Conservation (phyloP, 1,140 invertebrate species). For the Lineus longissimus region DNA sequence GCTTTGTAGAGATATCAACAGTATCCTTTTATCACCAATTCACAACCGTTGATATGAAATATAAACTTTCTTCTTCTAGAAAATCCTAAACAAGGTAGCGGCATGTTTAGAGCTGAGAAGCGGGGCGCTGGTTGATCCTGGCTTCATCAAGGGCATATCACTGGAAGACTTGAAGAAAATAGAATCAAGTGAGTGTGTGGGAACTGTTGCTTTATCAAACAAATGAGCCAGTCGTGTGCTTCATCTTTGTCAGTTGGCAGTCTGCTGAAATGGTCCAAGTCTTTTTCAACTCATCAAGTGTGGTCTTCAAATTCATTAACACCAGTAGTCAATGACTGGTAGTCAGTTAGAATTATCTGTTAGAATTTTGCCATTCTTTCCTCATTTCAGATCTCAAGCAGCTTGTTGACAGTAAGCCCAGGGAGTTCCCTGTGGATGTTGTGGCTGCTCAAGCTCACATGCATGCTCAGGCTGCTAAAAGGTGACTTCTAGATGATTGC, state of each 20-base stretch:
- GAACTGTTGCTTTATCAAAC: background rate
- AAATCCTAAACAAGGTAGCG: slow-evolving; percentile 5
- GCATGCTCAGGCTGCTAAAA: slow-evolving; percentile 21
- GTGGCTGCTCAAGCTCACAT: slow-evolving; percentile 26
- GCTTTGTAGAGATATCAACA: too few species aligned
- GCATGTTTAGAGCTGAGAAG: slow-evolving; percentile 33
- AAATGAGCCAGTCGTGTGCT: too few species aligned
- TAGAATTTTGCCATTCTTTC: background rate
- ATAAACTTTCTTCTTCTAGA: too few species aligned
- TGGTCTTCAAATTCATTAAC: too few species aligned
- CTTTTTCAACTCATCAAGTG: too few species aligned
- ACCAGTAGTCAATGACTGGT: too few species aligned
- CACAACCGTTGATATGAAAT: too few species aligned
- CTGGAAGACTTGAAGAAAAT: slow-evolving; percentile 39
- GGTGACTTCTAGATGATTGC: too few species aligned
- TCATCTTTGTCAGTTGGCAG: too few species aligned
- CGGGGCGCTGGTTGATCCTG: slow-evolving; percentile 33
- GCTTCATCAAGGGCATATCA: slow-evolving; percentile 29
- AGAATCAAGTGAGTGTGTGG: slow-evolving; percentile 31
- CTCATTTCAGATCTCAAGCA: slow-evolving; percentile 29
- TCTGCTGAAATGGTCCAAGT: too few species aligned
- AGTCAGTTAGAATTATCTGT: too few species aligned
- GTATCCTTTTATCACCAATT: too few species aligned
- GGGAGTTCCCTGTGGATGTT: slow-evolving; percentile 38
- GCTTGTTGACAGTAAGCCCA: slow-evolving; percentile 25